Evolutionary conservation across 2,888 invertebrate species (phyloP).

Genomic region (Drosophila nr. perissopoda): DNA sequence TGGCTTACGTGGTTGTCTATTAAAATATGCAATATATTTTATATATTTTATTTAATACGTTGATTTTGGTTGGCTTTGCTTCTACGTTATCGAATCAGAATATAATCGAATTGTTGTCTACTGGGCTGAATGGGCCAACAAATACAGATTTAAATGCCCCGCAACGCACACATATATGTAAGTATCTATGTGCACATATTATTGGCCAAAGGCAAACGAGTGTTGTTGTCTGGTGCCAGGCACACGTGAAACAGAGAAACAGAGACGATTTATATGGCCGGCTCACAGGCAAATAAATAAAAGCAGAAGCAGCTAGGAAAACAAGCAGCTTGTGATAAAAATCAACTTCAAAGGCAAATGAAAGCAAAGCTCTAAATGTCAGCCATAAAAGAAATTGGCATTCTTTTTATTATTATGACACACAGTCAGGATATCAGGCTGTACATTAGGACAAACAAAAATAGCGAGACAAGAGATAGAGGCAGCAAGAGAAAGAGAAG

Average conservation of each 20-base stretch:
- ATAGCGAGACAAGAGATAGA: neutral
- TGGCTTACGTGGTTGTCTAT: neutral
- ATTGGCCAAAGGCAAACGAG: conserved; percentile 3
- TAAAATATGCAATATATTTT: neutral
- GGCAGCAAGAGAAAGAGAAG: too few relatives aligned
- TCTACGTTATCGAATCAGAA: neutral
- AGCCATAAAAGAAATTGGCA: conserved; percentile 75
- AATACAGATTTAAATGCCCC: conserved; percentile 20
- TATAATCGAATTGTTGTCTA: conserved; percentile 19
- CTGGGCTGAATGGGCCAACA: conserved; percentile 9
- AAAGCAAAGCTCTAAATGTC: conserved; percentile 64
- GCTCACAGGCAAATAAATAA: conserved; percentile 35
- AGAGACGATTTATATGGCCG: conserved; percentile 39
- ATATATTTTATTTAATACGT: neutral
- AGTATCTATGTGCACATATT: neutral
- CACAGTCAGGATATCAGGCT: conserved; percentile 70
- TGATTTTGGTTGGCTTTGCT: neutral
- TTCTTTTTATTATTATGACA: conserved; percentile 76
- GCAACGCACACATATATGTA: conserved; percentile 2
- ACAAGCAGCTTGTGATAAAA: conserved; percentile 41
- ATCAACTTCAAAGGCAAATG: conserved; percentile 66
- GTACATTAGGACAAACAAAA: conserved; percentile 5
- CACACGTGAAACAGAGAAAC: conserved; percentile 41
- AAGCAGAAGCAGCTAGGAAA: conserved; percentile 8
- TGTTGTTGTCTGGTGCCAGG: conserved; percentile 46